These are phyloP conservation scores for Lutraria lutraria DNA, from an alignment of 2,888 invertebrate genomes.

Conservation along the genomic window DNA sequence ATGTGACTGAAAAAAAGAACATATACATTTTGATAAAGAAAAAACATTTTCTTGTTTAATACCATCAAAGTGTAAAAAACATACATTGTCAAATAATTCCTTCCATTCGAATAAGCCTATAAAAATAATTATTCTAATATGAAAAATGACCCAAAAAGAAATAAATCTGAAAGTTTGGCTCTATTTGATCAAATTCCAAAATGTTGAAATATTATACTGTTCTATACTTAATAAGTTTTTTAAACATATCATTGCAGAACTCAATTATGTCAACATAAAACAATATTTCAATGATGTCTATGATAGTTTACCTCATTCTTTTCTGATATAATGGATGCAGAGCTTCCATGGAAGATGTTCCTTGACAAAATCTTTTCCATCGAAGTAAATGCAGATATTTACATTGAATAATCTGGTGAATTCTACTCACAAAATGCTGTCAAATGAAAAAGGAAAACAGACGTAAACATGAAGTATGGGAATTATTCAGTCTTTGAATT, in stretches of 20 bases:
- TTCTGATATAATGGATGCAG: slow-evolving; percentile 84
- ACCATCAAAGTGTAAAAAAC: too few relatives aligned
- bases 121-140: too few relatives aligned
- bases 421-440: slow-evolving; percentile 85
- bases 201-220: neutral
- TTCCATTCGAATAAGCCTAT: too few relatives aligned
- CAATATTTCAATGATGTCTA: neutral
- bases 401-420: slow-evolving; percentile 84
- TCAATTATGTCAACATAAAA: neutral
- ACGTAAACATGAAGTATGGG: too few relatives aligned
- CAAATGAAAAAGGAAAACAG: slow-evolving; percentile 50
- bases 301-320: slow-evolving; percentile 78
- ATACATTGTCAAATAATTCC: too few relatives aligned
- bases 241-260: neutral
- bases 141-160: too few relatives aligned
- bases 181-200: too few relatives aligned
- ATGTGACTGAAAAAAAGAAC: slow-evolving; percentile 80
- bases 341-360: slow-evolving; percentile 84
- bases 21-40: neutral
- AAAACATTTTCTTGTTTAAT: too few relatives aligned
- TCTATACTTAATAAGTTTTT: too few relatives aligned
- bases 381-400: slow-evolving; percentile 86
- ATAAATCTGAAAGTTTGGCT: too few relatives aligned
- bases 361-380: slow-evolving; percentile 86
- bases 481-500: too few relatives aligned